Evolutionary conservation across 2,888 invertebrate species (phyloP).

Genomic region (Dryobotodes eremita): DNA sequence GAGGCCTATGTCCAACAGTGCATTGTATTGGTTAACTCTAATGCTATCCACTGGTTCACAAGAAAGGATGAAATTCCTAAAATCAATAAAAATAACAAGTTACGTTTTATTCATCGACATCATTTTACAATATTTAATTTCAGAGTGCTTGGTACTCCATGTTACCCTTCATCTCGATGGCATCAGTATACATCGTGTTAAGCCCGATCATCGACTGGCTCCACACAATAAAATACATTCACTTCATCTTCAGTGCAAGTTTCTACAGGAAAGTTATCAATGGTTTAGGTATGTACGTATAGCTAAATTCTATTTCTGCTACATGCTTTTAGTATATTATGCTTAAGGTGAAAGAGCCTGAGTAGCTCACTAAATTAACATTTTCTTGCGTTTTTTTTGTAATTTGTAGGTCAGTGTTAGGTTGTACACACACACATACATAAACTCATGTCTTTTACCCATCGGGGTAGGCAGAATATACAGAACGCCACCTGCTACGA

Average conservation of each 20-base stretch:
- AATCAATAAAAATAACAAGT: too few species aligned
- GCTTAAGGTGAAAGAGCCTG: not conserved
- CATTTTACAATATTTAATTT: constrained; percentile 48
- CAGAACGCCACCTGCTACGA: too few species aligned
- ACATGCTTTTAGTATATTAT: not conserved
- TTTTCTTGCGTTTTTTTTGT: not conserved
- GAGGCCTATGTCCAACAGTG: not conserved
- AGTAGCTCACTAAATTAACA: not conserved
- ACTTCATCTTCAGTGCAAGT: constrained; percentile 76
- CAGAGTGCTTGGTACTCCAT: constrained; percentile 77
- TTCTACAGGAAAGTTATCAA: constrained; percentile 82
- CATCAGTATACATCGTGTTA: constrained; percentile 70
- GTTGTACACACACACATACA: too few species aligned
- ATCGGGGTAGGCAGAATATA: too few species aligned
- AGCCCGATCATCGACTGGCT: constrained; percentile 78
- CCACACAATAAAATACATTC: constrained; percentile 73
- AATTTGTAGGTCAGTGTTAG: not conserved
- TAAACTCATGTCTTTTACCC: too few species aligned
- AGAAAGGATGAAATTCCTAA: not conserved
- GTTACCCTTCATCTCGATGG: constrained; percentile 76
- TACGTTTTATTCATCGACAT: not conserved
- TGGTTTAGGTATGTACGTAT: constrained; percentile 76
- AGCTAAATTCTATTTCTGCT: not conserved
- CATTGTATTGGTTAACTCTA: not conserved
- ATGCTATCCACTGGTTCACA: not conserved